Conservation (phyloP, 2,888 invertebrate species). For the Nymphalis urticae region DNA sequence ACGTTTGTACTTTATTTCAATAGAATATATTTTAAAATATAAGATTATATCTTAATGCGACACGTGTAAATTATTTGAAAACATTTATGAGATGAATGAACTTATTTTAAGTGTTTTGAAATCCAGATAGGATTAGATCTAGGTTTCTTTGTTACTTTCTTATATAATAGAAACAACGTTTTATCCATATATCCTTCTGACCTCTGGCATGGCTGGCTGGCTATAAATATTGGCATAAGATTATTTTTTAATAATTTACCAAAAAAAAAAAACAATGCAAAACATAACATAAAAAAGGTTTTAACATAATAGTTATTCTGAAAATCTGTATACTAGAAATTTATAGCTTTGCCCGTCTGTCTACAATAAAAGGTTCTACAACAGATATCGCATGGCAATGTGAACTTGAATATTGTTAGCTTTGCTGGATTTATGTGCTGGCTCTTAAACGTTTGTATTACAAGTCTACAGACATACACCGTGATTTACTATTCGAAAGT, state of each 20-base stretch:
- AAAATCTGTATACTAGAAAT: conserved; percentile 63
- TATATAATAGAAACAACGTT: too few relatives aligned
- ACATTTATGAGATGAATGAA: too few relatives aligned
- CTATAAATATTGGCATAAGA: too few relatives aligned
- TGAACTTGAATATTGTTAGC: conserved; percentile 40
- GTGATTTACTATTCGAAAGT: conserved; percentile 38
- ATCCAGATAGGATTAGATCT: too few relatives aligned
- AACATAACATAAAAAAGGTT: conserved; percentile 37
- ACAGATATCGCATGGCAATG: conserved; percentile 62
- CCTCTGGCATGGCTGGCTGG: too few relatives aligned
- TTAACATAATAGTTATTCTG: conserved; percentile 71
- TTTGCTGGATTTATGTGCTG: conserved; percentile 37
- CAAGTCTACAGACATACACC: conserved; percentile 39
- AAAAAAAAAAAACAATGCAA: too few relatives aligned
- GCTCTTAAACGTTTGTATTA: conserved; percentile 38
- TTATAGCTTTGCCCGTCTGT: conserved; percentile 63
- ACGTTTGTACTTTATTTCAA: too few relatives aligned
- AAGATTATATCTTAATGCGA: too few relatives aligned
- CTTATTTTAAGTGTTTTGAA: background rate
- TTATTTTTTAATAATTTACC: too few relatives aligned
- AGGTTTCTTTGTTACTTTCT: background rate
- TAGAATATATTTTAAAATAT: too few relatives aligned
- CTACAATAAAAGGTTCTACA: conserved; percentile 67
- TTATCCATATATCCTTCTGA: too few relatives aligned
- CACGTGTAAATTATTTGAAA: too few relatives aligned